Conservation (phyloP, 2,113 vertebrate species). For the Gobius niger region DNA sequence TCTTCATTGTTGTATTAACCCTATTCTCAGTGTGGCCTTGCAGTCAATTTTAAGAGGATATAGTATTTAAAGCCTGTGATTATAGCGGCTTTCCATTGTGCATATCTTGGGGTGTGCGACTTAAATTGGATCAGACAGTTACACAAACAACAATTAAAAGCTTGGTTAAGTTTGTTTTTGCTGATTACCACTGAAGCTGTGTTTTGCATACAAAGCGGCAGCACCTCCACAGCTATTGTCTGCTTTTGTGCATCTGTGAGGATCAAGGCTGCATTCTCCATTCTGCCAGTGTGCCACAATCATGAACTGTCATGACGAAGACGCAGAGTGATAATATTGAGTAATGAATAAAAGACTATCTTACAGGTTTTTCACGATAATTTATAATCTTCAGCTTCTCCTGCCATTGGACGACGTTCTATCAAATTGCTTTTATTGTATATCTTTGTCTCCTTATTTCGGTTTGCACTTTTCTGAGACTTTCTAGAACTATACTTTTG, state of each 20-base stretch:
- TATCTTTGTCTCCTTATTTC: not conserved
- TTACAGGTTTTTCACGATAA: too few relatives aligned
- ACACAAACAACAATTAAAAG: constrained; percentile 79
- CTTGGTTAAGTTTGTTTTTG: constrained; percentile 76
- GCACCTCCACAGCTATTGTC: constrained; percentile 54
- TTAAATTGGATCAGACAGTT: constrained; percentile 69
- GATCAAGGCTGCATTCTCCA: constrained; percentile 46
- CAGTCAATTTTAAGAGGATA: constrained; percentile 47
- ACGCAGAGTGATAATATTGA: too few relatives aligned
- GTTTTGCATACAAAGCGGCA: constrained; percentile 59
- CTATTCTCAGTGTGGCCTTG: constrained; percentile 24
- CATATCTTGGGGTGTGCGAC: constrained; percentile 43
- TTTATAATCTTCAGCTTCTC: too few relatives aligned
- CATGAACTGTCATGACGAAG: too few relatives aligned
- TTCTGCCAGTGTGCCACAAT: not conserved
- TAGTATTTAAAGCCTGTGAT: constrained; percentile 40
- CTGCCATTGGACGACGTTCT: too few relatives aligned
- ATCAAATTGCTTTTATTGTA: constrained; percentile 3
- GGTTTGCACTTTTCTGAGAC: not conserved
- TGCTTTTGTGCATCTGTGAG: constrained; percentile 56
- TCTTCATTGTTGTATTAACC: constrained; percentile 42
- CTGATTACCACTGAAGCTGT: constrained; percentile 69
- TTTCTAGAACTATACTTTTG: too few relatives aligned
- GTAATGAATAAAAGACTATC: too few relatives aligned
- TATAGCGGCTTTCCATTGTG: constrained; percentile 49